phyloP scores from a whole-genome alignment of 2,888 invertebrate genomes.

The Beris chalybata region DNA sequence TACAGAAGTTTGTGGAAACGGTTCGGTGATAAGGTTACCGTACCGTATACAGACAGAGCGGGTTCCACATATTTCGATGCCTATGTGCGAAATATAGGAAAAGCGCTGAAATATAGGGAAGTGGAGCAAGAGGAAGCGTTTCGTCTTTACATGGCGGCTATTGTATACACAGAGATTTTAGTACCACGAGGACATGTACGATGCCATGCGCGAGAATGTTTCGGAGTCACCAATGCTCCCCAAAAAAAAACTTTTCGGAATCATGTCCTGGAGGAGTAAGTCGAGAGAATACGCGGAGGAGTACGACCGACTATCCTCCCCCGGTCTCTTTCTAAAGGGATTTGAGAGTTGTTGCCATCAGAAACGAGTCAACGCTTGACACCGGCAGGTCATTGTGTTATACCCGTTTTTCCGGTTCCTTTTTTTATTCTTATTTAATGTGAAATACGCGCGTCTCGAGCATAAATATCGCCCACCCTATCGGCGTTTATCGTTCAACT shows the following conservation, averaged over 20 bases:
- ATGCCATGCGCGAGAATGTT: slow-evolving; percentile 4
- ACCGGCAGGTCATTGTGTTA: slow-evolving; percentile 44
- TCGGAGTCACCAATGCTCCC: background rate
- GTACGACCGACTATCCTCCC: background rate
- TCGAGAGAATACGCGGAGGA: background rate
- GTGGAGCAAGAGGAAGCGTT: slow-evolving; percentile 37
- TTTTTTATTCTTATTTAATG: slow-evolving; percentile 23
- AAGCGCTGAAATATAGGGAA: slow-evolving; percentile 34
- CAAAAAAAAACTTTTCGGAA: background rate
- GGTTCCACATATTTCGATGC: no score
- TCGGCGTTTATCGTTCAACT: no score
- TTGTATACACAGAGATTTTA: slow-evolving; percentile 15
- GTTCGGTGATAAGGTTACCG: slow-evolving; percentile 25
- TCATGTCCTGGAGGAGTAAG: slow-evolving; percentile 3
- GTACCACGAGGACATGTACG: slow-evolving; percentile 14
- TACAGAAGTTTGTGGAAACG: background rate
- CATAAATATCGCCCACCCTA: slow-evolving; percentile 13
- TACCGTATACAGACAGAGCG: background rate
- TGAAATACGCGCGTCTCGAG: slow-evolving; percentile 24
- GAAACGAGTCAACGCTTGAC: slow-evolving; percentile 46
- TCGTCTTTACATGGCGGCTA: slow-evolving; percentile 13
- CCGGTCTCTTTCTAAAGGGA: slow-evolving; percentile 16
- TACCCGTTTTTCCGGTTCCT: slow-evolving; percentile 35
- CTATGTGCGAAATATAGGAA: slow-evolving; percentile 25
- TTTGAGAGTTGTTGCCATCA: slow-evolving; percentile 33